Base-by-base conservation (phyloP, 2,113 vertebrate species). In the Riparia riparia region DNA sequence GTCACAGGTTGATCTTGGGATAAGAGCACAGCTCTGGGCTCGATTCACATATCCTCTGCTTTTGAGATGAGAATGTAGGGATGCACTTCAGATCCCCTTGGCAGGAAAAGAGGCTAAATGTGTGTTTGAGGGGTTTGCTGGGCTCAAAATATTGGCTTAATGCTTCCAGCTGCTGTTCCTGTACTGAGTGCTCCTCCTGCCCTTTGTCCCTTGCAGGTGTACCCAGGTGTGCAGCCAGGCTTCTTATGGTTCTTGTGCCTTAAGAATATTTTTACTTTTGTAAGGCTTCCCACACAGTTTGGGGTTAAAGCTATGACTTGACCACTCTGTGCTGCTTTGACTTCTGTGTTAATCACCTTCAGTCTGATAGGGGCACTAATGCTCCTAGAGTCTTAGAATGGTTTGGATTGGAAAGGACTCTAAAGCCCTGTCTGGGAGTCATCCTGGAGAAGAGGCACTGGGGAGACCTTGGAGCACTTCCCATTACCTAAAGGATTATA, bases 271-370 rank as follows among this genome's bases (percentile, higher is more conserved):
- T 6, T 24, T 39, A 26, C 11, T 13, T 89, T 34, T 80, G 16
- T 15, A 56, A 66, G 29, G 5, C 15, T 54, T 70, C 19, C 21
- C 12, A 1, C 0, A 0, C 9, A 25, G 17, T 61, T 42, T 63
- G 54, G 9, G 44, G 4, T 82, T 69, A 69, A 64, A 65, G 37
- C 57, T 78, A 21, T 20, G 20, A 5, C 37, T 50, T 69, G 31
- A 16, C 14, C 51, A 24, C 2, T 17, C 50, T 0, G 0, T 37
- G 61, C 17, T 86, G 32, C 60, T 73, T 89, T 81, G 18, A 17
- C 16, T 71, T 24, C 42, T 78, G 6, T 45, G 22, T 26, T 15
- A 13, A 39, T 82, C 24, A 8, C 18, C 12, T 10, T 21, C 70
- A 19, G 26, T 3, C 49, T 39, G 64, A 60, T 66, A 50, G 70